phyloP scores from a whole-genome alignment of 2,797 vertebrate genomes.

The Merluccius polli region DNA sequence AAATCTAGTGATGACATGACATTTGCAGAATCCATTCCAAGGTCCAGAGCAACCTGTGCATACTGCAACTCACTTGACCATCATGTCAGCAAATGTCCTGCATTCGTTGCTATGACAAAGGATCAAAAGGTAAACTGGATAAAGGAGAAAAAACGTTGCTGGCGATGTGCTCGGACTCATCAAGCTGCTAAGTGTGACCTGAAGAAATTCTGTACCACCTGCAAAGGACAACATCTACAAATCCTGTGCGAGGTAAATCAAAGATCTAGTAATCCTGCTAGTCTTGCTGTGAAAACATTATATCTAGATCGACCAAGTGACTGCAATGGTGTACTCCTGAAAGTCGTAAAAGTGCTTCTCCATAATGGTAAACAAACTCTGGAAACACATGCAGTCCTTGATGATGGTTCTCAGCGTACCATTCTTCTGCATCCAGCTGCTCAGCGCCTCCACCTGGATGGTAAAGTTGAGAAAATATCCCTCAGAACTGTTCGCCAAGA shows the following conservation, averaged over 20 bases:
- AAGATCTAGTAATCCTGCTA: not conserved
- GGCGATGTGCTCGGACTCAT: conserved; percentile 1
- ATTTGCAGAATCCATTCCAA: not conserved
- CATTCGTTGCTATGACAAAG: not conserved
- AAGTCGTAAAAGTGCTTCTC: no score
- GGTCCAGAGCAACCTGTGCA: not conserved
- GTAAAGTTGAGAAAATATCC: not conserved
- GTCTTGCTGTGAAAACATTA: not conserved
- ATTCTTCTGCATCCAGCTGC: conserved; percentile 3
- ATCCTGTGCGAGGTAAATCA: not conserved
- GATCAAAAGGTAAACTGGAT: not conserved
- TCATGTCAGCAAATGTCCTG: not conserved
- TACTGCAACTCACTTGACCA: not conserved
- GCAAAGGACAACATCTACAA: conserved; percentile 1
- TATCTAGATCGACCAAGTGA: no score
- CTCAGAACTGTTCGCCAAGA: conserved; percentile 7
- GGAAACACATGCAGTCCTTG: conserved; percentile 1
- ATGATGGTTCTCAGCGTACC: conserved; percentile 4
- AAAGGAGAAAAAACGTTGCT: not conserved
- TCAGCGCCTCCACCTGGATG: not conserved
- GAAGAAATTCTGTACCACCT: not conserved
- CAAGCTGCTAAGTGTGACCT: conserved; percentile 2
- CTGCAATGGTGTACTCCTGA: not conserved
- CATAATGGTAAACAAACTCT: not conserved
- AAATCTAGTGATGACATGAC: not conserved